Evolutionary conservation across 2,113 vertebrate genomes (phyloP).

Genomic region (Pelobates fuscus): DNA sequence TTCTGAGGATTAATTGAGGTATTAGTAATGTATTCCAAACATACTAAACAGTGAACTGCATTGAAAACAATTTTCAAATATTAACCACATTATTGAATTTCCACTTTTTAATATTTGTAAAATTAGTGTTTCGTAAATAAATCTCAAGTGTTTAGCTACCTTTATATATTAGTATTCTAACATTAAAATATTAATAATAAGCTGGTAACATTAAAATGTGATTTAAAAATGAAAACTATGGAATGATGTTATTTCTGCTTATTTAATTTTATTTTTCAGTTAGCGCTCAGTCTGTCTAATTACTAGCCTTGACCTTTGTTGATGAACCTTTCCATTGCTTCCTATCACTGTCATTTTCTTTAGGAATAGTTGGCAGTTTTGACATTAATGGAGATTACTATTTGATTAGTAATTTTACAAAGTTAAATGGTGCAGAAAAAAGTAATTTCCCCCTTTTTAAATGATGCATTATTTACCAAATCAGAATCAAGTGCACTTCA

Average conservation of each 20-base stretch:
- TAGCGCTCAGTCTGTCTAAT: conserved; percentile 23
- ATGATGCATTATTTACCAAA: conserved; percentile 16
- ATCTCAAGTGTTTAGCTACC: too few relatives aligned
- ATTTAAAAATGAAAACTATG: not conserved
- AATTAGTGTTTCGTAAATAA: too few relatives aligned
- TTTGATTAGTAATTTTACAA: conserved; percentile 32
- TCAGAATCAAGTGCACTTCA: not conserved
- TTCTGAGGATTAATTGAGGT: too few relatives aligned
- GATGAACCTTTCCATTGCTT: conserved; percentile 30
- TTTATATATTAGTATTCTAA: too few relatives aligned
- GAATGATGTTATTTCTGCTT: too few relatives aligned
- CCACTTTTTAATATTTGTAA: too few relatives aligned
- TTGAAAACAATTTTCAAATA: too few relatives aligned
- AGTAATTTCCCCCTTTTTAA: conserved; percentile 16
- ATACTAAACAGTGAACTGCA: too few relatives aligned
- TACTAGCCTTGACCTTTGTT: conserved; percentile 33
- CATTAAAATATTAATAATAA: too few relatives aligned
- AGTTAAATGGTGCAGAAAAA: conserved; percentile 38
- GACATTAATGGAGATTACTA: conserved; percentile 25
- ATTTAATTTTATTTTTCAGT: not conserved
- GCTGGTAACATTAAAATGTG: not conserved
- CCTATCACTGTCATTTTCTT: conserved; percentile 43
- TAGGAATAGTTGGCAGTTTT: conserved; percentile 25
- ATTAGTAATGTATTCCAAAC: too few relatives aligned
- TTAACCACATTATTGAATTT: too few relatives aligned